Conservation (phyloP, 2,797 vertebrate genomes). For the Falco columbarius region DNA sequence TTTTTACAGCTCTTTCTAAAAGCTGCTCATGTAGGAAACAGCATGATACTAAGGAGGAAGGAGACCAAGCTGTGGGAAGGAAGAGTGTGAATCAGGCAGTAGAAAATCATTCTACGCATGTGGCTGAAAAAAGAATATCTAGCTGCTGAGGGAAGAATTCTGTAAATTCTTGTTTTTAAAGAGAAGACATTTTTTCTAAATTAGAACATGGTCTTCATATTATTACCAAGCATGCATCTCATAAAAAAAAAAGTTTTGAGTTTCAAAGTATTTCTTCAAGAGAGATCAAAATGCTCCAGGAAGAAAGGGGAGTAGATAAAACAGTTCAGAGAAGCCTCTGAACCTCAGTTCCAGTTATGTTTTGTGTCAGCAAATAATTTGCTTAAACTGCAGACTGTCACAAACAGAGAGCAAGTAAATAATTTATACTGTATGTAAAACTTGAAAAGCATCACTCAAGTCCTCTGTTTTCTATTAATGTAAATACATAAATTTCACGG, state of each 20-base stretch:
- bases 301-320: slow-evolving; percentile 39
- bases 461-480: slow-evolving; percentile 28
- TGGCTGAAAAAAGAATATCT: fast-evolving
- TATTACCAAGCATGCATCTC: neutral
- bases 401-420: slow-evolving; percentile 32
- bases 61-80: neutral
- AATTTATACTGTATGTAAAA: neutral
- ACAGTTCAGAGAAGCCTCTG: neutral
- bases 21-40: neutral
- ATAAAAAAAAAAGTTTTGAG: neutral
- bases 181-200: neutral
- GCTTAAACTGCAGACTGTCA: slow-evolving; percentile 50
- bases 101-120: neutral
- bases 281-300: neutral
- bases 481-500: slow-evolving; percentile 14
- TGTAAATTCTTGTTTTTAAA: neutral
- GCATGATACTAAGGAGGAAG: neutral
- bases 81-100: neutral
- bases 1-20: slow-evolving; percentile 3
- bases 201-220: neutral
- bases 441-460: slow-evolving; percentile 25
- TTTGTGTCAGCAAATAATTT: slow-evolving; percentile 61
- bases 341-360: neutral
- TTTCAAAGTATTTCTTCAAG: slow-evolving; percentile 26
- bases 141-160: neutral